Base-by-base conservation (phyloP, 2,797 vertebrate species). In the Sebastes diaconus region DNA sequence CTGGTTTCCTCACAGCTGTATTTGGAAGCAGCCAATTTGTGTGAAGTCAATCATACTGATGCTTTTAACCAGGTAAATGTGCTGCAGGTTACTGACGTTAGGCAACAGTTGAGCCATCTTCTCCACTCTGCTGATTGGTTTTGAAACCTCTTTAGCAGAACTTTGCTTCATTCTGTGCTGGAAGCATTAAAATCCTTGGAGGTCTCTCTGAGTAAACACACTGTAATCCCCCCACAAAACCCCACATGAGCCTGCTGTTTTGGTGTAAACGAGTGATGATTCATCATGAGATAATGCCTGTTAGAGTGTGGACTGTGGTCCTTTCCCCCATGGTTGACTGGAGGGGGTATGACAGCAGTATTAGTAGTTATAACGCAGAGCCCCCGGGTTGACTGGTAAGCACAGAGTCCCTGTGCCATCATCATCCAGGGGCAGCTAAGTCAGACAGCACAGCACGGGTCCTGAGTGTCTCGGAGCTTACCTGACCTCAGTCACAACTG, bases 401-500 rank as follows among this genome's bases (percentile, higher is more conserved):
- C 74, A 54, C 34, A 68, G 57, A 57, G 66, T 36, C 50, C 50
- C 75, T 82, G 22, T 67, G 36, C 27, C 27, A 39, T 63, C 79
- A 71, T 52, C 59, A 63, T 52, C 55, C 42, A 58, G 71, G 32
- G 65, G 71, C 66, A 14, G 73, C 58, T 75, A 34, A 65, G 36
- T 71, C 76, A 58, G 65, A 65, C 79, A 79, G 50, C 69, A 63
- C 42, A 79, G 61, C 34, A 50, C 1, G 42, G 42, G 50, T 22
- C 67, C 46, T 10, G 65, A 60, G 64, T 36, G 59, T 81, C 63
- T 84, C 8, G 5, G 27, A 84, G 77, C 20, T 77, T 52, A 84
- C 77, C 86, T 86, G 86, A 89, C 83, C 86, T 81, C 72, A 72
- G 81, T 83, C 80, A 75, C 83, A 69, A 67, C 59, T 9, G 68